phyloP scores from a whole-genome alignment of 2,888 invertebrate species.

The Prosopocoilus inquinatus region DNA sequence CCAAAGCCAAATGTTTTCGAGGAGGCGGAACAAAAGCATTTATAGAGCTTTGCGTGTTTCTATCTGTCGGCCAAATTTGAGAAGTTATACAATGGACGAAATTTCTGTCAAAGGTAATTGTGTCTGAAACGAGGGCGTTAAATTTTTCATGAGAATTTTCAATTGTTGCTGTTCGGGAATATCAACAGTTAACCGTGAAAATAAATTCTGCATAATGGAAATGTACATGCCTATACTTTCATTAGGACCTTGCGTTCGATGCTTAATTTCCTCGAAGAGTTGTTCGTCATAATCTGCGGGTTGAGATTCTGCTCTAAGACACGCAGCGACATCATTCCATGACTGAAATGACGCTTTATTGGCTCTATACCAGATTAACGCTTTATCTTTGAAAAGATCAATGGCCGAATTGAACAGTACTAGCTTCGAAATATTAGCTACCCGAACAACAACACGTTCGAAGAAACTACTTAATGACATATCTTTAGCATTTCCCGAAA shows the following conservation, averaged over 20 bases:
- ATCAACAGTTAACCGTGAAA: slow-evolving; percentile 3
- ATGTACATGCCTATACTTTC: slow-evolving; percentile 3
- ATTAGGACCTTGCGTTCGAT: neutral
- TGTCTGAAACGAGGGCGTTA: slow-evolving; percentile 18
- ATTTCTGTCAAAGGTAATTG: slow-evolving; percentile 14
- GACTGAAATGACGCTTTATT: neutral
- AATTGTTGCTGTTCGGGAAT: slow-evolving; percentile 9
- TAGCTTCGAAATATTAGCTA: neutral
- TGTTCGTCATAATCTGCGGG: neutral
- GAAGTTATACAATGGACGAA: neutral
- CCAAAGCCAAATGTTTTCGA: neutral
- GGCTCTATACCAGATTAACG: neutral
- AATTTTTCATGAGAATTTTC: slow-evolving; percentile 18
- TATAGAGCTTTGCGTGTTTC: neutral
- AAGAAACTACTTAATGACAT: no score
- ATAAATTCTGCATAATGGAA: slow-evolving; percentile 18
- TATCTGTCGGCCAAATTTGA: neutral
- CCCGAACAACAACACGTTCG: no score
- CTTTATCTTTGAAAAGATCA: neutral
- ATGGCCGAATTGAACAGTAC: neutral
- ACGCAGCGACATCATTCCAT: neutral
- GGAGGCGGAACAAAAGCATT: neutral
- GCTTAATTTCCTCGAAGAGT: neutral
- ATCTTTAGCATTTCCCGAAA: neutral
- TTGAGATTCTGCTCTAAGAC: neutral